Evolutionary conservation across 2,888 invertebrate species (phyloP), one percentile per base, ranked within the genome.

Genomic region (Tuta absoluta): DNA sequence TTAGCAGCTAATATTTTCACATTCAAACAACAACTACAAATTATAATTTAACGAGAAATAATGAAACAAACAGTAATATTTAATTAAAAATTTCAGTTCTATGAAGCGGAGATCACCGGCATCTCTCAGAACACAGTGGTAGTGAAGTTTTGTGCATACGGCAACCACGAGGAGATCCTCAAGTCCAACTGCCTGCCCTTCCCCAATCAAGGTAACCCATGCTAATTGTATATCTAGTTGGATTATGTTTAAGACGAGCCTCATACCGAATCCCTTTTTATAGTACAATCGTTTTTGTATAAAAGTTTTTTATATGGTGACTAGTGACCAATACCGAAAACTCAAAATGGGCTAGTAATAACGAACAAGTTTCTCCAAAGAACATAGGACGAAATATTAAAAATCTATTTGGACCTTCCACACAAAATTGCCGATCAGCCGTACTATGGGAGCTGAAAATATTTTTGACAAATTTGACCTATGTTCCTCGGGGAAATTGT

Each of bases 101-200:
- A 97, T 74, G 95, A 95, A 78, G 97, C 97, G 12, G 94, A 95
- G 82, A 94, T 97, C 57, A 96, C 96, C 0, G 96, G 95, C 3
- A 93, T 96, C 61, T 95, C 96, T 0, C 94, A 95, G n/a, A 95
- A 93, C 73, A 97, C 97, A 0, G 96, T 96, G 71, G 96, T 97
- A 45, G 97, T 98, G 12, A 94, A 95, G 74, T 98, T 97, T 85
- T 93, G 95, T 75, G 97, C 96, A 63, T 98, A 98, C 83, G 96
- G 97, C 53, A 98, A 98, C 85, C 95, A 95, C 71, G 98, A 98
- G 82, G 97, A 98, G 87, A 96, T 98, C 21, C 92, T 96, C 23
- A 95, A 96, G 81, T 91, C 93, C 14, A 97, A 98, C 85, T 96
- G 97, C 79, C 92, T 96, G 81, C 96, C 97, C 1, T 86, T 88